phyloP scores from a whole-genome alignment of 1,140 invertebrate species.

The Paraescarpia echinospica region DNA sequence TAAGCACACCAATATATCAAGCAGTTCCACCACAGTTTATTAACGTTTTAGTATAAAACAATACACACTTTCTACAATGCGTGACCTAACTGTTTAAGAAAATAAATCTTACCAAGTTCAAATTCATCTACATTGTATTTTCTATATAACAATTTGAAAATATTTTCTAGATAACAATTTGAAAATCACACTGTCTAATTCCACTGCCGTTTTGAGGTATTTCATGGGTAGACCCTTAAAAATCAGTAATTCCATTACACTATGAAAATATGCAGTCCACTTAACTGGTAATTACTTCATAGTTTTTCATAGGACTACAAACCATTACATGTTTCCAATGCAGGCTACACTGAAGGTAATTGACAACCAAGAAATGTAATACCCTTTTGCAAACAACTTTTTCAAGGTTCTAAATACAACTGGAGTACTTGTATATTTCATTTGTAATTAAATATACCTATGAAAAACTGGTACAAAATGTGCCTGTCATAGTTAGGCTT shows the following conservation, averaged over 20 bases:
- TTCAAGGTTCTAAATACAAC: background rate
- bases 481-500: background rate
- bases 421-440: too few relatives aligned
- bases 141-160: background rate
- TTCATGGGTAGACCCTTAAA: too few relatives aligned
- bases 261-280: background rate
- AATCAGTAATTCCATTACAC: background rate
- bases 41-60: background rate
- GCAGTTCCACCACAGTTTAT: background rate
- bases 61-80: background rate
- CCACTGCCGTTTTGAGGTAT: background rate
- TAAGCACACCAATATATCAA: background rate
- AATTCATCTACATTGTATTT: background rate
- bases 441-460: background rate
- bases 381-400: background rate
- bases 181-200: background rate
- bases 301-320: background rate
- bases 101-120: background rate
- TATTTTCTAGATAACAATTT: background rate
- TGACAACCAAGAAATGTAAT: background rate
- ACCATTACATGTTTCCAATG: background rate
- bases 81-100: background rate
- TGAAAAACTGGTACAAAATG: background rate
- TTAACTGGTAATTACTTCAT: background rate
- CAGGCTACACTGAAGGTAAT: background rate